A percentile compares a stretch with the other conserved stretches of the same genome.
phyloP scores from a whole-genome alignment of 2,113 vertebrate species.

The Burhinus oedicnemus region DNA sequence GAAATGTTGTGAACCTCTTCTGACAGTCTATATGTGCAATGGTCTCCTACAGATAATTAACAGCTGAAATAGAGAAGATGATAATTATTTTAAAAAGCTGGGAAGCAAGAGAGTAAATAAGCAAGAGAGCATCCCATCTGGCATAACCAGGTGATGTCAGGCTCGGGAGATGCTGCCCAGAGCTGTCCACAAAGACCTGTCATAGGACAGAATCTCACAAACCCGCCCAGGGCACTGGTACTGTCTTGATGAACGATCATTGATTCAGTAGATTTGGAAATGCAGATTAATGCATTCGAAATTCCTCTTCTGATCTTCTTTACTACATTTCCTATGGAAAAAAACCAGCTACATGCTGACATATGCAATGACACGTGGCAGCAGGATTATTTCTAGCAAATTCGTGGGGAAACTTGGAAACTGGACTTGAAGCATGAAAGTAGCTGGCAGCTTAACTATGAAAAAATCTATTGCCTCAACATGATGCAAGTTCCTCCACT shows the following conservation, averaged over 20 bases:
- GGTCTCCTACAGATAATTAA: neutral
- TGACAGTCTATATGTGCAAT: neutral
- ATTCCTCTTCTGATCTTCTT: neutral
- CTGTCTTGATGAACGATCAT: neutral
- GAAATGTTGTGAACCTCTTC: neutral
- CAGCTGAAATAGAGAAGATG: neutral
- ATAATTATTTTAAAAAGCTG: neutral
- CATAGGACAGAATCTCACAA: neutral
- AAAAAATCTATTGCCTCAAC: conserved; percentile 43
- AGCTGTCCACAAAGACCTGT: neutral
- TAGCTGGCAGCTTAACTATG: conserved; percentile 25
- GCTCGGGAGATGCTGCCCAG: neutral
- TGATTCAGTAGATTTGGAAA: neutral
- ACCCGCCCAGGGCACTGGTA: neutral
- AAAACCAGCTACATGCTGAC: neutral
- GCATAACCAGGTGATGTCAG: neutral
- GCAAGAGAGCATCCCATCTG: neutral
- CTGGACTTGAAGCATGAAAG: neutral
- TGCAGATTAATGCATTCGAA: neutral
- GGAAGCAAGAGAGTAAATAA: neutral
- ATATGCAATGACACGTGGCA: neutral
- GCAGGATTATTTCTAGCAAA: neutral
- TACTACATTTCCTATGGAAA: neutral
- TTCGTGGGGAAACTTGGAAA: neutral
- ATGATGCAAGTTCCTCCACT: conserved; percentile 56